Evolutionary conservation across 1,140 invertebrate species (phyloP), one percentile per base, ranked within the genome.

Genomic region (Reticulitermes speratus): DNA sequence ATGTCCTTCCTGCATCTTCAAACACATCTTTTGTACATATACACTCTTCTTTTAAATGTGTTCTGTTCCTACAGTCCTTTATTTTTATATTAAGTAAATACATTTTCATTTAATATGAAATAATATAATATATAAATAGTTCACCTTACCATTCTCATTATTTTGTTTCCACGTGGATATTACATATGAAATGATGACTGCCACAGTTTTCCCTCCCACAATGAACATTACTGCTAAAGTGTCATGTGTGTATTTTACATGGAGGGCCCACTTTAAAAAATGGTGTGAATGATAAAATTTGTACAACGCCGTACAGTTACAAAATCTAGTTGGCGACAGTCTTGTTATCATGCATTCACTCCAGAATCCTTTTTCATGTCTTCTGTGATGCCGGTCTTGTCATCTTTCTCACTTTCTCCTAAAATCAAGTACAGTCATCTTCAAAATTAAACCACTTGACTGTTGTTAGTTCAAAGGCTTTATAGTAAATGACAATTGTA

Each of bases 401-500:
- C 94, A 83, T 95, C 94, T 87, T 95, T 95, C 84, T 93, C 91
- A 87, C 93, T 93, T 89, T 94, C 92, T 85, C 89, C 94, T 94
- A 88, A 44, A 91, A 91, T 69, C 83, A 87, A 87, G 48, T 69
- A 44, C 44, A 83, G 44, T 81, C 25, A 82, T 9, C 44, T 44
- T 86, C n/a, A 48, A 82, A 55, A 30, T 21, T 86, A 48, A 16
- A 30, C 21, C 30, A n/a, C 19, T 75, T 38, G 32, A 83, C 25
- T 38, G n/a, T 16, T 83, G 32, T 82, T 86, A 83, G 82, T 45
- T 52, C 23, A 86, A 86, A 32, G 44, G 69, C 32, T 86, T 86
- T 86, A 75, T 44, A 23, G n/a, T 21, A 84, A 25, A 45, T n/a
- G 9, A 25, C 32, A 55, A 52, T 25, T 84, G 44, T 44, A 45